Evolutionary conservation across 1,140 invertebrate genomes (phyloP).

Genomic region (Eueides isabella): DNA sequence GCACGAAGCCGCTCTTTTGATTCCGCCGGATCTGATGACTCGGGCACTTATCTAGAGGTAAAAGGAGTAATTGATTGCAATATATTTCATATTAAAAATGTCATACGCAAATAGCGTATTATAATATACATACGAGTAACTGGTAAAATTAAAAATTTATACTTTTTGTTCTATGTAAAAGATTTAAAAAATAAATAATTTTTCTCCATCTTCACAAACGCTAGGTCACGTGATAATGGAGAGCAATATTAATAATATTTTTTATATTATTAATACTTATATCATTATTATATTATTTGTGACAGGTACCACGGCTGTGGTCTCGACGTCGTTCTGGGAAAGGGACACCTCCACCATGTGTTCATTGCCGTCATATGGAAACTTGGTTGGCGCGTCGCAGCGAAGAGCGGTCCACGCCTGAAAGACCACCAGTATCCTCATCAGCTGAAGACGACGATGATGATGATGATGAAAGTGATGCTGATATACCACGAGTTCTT

Average conservation of each 20-base stretch:
- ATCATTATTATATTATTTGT: neutral
- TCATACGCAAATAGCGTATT: too few species aligned
- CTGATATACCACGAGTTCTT: slow-evolving; percentile 81
- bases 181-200: too few species aligned
- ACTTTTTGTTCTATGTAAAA: too few species aligned
- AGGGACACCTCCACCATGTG: slow-evolving; percentile 84
- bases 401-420: slow-evolving; percentile 78
- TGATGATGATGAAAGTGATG: slow-evolving; percentile 82
- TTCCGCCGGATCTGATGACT: slow-evolving; percentile 86
- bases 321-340: slow-evolving; percentile 85
- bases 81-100: too few species aligned
- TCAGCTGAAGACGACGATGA: slow-evolving; percentile 82
- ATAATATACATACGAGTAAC: too few species aligned
- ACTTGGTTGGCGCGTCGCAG: slow-evolving; percentile 83
- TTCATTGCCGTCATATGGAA: slow-evolving; percentile 86
- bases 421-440: slow-evolving; percentile 76
- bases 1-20: slow-evolving; percentile 90
- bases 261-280: too few species aligned
- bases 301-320: slow-evolving; percentile 84
- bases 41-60: slow-evolving; percentile 84
- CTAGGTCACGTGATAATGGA: too few species aligned
- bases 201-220: too few species aligned
- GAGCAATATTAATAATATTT: too few species aligned
- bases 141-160: too few species aligned
- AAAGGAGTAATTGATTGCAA: neutral